Percentiles rank a stretch among this genome's conserved stretches.
These are phyloP conservation scores for Adineta ricciae DNA, from an alignment of 2,888 invertebrate genomes.

Conservation along the genomic window DNA sequence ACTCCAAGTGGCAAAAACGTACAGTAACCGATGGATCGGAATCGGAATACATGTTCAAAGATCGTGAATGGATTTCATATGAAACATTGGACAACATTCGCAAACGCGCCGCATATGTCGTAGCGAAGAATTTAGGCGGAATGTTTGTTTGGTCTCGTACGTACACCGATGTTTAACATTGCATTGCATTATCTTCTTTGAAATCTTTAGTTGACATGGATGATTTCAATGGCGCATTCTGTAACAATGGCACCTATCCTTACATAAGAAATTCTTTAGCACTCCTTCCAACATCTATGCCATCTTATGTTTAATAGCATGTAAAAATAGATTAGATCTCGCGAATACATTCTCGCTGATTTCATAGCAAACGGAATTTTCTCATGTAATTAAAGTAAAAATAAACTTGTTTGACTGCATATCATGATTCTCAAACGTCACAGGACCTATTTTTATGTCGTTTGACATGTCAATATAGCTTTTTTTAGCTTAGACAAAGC, in stretches of 20 bases:
- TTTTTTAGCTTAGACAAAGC: too few species aligned
- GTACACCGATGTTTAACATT: not conserved
- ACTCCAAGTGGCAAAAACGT: not conserved
- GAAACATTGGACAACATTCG: constrained; percentile 28
- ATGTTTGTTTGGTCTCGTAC: constrained; percentile 30
- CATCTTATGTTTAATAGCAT: not conserved
- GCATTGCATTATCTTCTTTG: not conserved
- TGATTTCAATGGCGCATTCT: constrained; percentile 32
- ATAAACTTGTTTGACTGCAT: too few species aligned
- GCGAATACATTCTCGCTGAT: too few species aligned
- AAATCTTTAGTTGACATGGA: constrained; percentile 1
- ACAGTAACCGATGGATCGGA: constrained; percentile 16
- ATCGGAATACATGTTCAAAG: constrained; percentile 26
- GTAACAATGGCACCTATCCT: constrained; percentile 32
- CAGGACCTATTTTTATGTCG: too few species aligned
- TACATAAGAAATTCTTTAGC: constrained; percentile 28
- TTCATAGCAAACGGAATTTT: too few species aligned
- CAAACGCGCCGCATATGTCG: constrained; percentile 33
- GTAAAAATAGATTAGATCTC: too few species aligned
- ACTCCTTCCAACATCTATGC: not conserved
- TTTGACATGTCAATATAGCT: too few species aligned
- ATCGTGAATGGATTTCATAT: constrained; percentile 30
- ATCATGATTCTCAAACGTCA: too few species aligned
- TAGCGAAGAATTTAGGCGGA: constrained; percentile 32
- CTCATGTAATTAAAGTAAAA: too few species aligned